Evolutionary conservation across 2,888 invertebrate species (phyloP).

Genomic region (Desoria tigrina): DNA sequence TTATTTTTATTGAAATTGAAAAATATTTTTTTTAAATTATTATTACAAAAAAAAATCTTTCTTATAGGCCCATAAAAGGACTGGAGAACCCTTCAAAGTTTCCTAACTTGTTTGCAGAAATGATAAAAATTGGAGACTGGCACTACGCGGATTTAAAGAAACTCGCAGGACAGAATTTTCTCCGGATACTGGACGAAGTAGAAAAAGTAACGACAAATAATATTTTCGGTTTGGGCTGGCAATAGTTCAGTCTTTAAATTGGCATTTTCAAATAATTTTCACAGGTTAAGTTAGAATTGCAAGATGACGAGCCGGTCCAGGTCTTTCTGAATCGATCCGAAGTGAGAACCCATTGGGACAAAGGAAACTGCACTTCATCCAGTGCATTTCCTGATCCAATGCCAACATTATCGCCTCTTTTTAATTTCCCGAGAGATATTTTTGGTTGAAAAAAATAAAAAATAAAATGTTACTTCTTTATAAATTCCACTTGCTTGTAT

Average conservation of each 20-base stretch:
- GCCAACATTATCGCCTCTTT: conserved; percentile 14
- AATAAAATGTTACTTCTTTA: too few relatives aligned
- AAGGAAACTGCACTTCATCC: conserved; percentile 34
- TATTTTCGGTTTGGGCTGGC: too few relatives aligned
- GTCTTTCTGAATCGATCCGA: conserved; percentile 29
- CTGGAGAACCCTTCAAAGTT: conserved; percentile 56
- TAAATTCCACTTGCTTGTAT: too few relatives aligned
- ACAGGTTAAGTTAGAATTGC: conserved; percentile 39
- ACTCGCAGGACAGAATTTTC: conserved; percentile 55
- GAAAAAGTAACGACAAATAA: neutral
- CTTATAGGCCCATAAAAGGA: conserved; percentile 53
- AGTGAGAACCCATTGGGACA: conserved; percentile 33
- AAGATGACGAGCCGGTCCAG: conserved; percentile 39
- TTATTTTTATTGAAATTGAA: neutral
- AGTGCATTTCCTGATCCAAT: conserved; percentile 18
- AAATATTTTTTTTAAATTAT: neutral
- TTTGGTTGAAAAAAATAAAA: neutral
- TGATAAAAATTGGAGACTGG: conserved; percentile 55
- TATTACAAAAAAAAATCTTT: neutral
- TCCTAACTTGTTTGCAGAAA: conserved; percentile 55
- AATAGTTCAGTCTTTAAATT: too few relatives aligned
- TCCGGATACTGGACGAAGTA: conserved; percentile 51
- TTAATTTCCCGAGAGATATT: conserved; percentile 18
- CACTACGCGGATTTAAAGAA: conserved; percentile 55
- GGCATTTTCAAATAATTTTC: neutral